These are phyloP conservation scores for Rhagium mordax DNA, from an alignment of 2,888 invertebrate species.

Conservation along the genomic window DNA sequence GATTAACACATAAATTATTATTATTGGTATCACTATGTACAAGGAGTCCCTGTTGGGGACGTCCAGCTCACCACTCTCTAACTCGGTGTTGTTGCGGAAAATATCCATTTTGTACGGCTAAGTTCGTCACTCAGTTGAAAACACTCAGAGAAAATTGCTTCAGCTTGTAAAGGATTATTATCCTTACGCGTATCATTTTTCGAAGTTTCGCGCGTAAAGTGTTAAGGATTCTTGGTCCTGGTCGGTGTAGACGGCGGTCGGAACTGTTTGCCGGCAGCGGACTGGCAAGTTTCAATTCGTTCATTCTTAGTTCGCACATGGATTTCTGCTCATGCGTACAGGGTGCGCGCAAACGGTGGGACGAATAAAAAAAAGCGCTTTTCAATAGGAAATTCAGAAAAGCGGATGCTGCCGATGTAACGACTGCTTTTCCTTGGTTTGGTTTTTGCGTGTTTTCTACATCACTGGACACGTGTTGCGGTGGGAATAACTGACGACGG, in stretches of 20 bases:
- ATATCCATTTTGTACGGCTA: constrained; percentile 4
- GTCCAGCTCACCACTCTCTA: constrained; percentile 45
- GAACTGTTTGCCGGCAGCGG: background rate
- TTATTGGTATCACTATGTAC: constrained; percentile 77
- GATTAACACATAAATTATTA: constrained; percentile 83
- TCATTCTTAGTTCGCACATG: constrained; percentile 15
- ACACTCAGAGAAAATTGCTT: background rate
- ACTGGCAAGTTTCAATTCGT: background rate
- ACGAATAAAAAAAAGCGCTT: background rate
- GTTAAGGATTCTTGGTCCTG: background rate
- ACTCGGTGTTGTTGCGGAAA: background rate
- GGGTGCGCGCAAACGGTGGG: background rate
- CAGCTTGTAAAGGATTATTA: background rate
- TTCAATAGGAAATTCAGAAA: background rate
- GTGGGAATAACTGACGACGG: too few species aligned
- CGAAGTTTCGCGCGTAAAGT: background rate
- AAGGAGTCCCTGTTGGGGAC: constrained; percentile 57
- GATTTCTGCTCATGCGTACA: background rate
- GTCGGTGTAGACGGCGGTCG: background rate
- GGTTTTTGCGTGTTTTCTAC: too few species aligned
- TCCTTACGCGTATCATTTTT: background rate
- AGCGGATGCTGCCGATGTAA: too few species aligned
- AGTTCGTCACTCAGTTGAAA: background rate
- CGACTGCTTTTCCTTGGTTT: too few species aligned
- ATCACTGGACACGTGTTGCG: too few species aligned